Percentiles rank a stretch among this genome's conserved stretches.
Evolutionary conservation across 2,113 vertebrate species (phyloP).

Genomic region (Oreocharis arfaki): DNA sequence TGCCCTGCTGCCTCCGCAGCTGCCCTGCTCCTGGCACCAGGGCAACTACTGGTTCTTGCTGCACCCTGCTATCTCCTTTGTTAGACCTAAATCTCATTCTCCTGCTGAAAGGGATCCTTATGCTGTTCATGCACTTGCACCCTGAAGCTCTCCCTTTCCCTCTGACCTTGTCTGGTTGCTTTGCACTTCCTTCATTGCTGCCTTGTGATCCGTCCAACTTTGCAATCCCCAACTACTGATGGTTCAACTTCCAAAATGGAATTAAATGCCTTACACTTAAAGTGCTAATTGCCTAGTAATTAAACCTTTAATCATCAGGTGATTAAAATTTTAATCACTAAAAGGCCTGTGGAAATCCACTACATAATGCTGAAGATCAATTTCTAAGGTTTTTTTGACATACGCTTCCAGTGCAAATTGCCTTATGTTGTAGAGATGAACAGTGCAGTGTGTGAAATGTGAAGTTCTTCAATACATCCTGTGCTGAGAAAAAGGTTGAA

Average conservation of each 20-base stretch:
- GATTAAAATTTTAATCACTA: constrained; percentile 67
- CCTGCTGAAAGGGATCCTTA: not conserved
- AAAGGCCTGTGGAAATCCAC: constrained; percentile 36
- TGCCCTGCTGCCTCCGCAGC: not conserved
- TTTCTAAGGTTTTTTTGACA: constrained; percentile 32
- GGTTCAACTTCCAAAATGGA: not conserved
- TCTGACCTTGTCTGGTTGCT: not conserved
- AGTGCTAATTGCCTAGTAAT: constrained; percentile 63
- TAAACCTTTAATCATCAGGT: constrained; percentile 64
- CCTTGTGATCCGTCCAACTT: not conserved
- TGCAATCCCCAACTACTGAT: not conserved
- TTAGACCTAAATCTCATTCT: not conserved
- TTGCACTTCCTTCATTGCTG: not conserved
- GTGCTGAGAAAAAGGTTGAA: not conserved
- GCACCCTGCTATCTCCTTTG: accelerated
- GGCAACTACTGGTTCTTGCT: accelerated
- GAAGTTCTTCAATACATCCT: constrained; percentile 5
- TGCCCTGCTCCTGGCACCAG: not conserved
- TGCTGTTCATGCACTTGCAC: not conserved
- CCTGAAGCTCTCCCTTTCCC: not conserved
- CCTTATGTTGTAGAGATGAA: not conserved
- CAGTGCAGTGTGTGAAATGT: not conserved
- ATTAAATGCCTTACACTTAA: constrained; percentile 47
- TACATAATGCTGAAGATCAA: constrained; percentile 53
- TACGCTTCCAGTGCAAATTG: constrained; percentile 12